Base-by-base conservation (phyloP, 1,140 invertebrate genomes). In the Lethrus apterus region DNA sequence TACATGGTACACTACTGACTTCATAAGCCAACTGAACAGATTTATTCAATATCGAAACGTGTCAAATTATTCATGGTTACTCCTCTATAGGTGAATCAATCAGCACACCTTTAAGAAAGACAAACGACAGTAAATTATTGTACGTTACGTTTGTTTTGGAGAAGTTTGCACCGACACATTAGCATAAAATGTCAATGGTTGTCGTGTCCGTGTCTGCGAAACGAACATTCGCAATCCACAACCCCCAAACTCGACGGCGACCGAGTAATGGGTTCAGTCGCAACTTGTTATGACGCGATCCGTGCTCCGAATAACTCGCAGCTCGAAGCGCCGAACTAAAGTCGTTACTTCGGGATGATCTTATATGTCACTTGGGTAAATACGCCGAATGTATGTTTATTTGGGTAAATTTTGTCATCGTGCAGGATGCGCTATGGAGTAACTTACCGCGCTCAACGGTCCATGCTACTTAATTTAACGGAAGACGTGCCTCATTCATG, bases 111-210 rank as follows among this genome's bases (percentile, higher is more conserved):
- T n/a, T n/a, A n/a, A n/a, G n/a, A n/a, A n/a, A n/a, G n/a, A n/a
- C n/a, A n/a, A n/a, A n/a, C n/a, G n/a, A n/a, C n/a, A n/a, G n/a
- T n/a, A n/a, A n/a, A n/a, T n/a, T n/a, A 40, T 40, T 40, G 20
- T 40, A 40, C 18, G 36, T 40, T 40, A 40, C 24, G 36, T 40
- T 42, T 42, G 21, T 26, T 42, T 42, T 21, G 23, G 30, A 30
- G 14, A 42, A 42, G 24, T 30, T 42, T 18, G 17, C 23, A n/a
- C 23, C 5, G 23, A 46, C 35, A 34, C 45, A 54, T 54, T 54
- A 50, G 48, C 51, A 54, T 54, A 54, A 54, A 54, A 54, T 54
- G 51, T 54, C 51, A 54, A 54, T 54, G 47, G 48, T 38, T 24
- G 5, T n/a, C 23, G 23, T n/a, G 23, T 7, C 30, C 40, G 21